Conservation (phyloP, 2,797 vertebrate species). For the Hoplostethus mediterraneus region DNA sequence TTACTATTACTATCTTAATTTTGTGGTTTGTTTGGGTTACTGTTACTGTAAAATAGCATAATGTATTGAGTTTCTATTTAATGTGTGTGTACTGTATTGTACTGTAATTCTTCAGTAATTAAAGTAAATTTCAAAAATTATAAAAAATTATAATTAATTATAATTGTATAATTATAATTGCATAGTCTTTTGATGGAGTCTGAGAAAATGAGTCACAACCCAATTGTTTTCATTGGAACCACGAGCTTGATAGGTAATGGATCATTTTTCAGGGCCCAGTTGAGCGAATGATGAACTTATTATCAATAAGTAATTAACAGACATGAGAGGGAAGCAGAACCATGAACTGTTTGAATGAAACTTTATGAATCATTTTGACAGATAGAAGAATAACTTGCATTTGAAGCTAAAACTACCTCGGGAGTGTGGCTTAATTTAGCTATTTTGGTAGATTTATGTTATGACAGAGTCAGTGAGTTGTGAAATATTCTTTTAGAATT, state of each 20-base stretch:
- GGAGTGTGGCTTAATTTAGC: too few relatives aligned
- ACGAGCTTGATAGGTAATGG: conserved; percentile 14
- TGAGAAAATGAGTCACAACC: conserved; percentile 22
- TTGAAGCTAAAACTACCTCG: background rate
- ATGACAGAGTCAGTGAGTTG: background rate
- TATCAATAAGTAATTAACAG: background rate
- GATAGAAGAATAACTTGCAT: background rate
- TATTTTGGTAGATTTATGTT: background rate
- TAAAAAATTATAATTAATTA: too few relatives aligned
- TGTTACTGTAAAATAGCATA: too few relatives aligned
- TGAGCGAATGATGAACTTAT: conserved; percentile 23
- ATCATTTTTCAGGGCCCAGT: conserved; percentile 9
- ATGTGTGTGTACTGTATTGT: too few relatives aligned
- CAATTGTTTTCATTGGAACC: conserved; percentile 16
- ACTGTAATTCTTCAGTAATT: too few relatives aligned
- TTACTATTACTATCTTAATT: too few relatives aligned
- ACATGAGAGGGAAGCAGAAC: background rate
- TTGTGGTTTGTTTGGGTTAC: too few relatives aligned
- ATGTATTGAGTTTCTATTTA: too few relatives aligned
- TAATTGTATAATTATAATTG: background rate
- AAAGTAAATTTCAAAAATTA: too few relatives aligned
- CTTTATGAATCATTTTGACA: background rate
- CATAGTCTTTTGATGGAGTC: background rate
- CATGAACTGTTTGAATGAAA: background rate
- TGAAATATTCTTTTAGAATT: background rate